These are phyloP conservation scores for Gnatocerus cornutus DNA, from an alignment of 2,888 invertebrate species.

Conservation along the genomic window DNA sequence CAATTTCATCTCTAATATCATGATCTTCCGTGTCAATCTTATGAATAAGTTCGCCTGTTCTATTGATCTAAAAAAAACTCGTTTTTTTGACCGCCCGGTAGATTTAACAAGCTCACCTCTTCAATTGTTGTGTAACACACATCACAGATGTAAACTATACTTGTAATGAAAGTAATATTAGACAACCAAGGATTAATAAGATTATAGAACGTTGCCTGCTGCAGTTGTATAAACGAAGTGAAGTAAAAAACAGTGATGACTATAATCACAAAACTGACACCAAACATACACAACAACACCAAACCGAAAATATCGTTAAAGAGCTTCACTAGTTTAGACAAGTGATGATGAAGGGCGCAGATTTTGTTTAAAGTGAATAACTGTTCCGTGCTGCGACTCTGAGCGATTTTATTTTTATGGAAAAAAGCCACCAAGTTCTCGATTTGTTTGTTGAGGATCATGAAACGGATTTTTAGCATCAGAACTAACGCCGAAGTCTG, in stretches of 20 bases:
- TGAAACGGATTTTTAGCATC: conserved; percentile 32
- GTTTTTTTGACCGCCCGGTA: too few relatives aligned
- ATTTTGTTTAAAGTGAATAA: conserved; percentile 38
- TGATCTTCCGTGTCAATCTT: conserved; percentile 63
- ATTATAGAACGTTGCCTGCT: neutral
- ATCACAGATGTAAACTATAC: conserved; percentile 58
- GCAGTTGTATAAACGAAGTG: conserved; percentile 23
- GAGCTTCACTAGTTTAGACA: conserved; percentile 55
- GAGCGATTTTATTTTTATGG: conserved; percentile 4
- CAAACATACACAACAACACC: conserved; percentile 55
- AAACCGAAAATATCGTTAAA: conserved; percentile 58
- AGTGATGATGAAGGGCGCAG: conserved; percentile 57
- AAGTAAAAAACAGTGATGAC: conserved; percentile 53
- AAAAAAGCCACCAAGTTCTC: conserved; percentile 18
- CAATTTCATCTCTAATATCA: conserved; percentile 64
- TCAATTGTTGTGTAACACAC: conserved; percentile 58
- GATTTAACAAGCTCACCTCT: conserved; percentile 52
- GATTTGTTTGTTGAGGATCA: conserved; percentile 26
- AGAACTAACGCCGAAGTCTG: conserved; percentile 6
- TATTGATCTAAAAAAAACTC: conserved; percentile 59
- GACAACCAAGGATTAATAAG: conserved; percentile 11
- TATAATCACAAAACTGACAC: conserved; percentile 58
- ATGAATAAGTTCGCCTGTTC: conserved; percentile 62
- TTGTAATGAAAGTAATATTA: conserved; percentile 48
- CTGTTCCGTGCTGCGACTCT: conserved; percentile 2